Percentiles rank a stretch among this genome's conserved stretches.
These are phyloP conservation scores for Falco rusticolus DNA, from an alignment of 2,797 vertebrate genomes.

Conservation along the genomic window DNA sequence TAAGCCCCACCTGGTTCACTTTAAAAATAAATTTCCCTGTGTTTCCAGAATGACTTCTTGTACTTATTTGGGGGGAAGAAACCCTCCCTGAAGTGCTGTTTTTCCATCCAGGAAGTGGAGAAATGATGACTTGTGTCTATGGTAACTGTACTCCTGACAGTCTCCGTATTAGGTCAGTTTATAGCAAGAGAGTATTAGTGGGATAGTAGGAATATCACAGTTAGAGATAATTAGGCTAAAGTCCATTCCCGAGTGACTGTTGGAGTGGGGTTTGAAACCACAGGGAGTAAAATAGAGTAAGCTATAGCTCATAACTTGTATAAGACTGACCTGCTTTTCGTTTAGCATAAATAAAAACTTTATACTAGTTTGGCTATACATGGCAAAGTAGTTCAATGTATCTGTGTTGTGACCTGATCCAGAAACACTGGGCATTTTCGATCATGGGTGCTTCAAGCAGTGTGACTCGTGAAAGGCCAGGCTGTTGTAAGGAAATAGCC, in stretches of 20 bases:
- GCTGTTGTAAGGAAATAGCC: not conserved
- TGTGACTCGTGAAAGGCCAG: not conserved
- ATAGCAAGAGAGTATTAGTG: not conserved
- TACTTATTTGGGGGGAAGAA: not conserved
- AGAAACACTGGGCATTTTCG: not conserved
- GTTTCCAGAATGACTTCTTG: not conserved
- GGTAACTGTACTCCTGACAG: not conserved
- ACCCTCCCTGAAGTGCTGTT: not conserved
- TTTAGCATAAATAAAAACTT: not conserved
- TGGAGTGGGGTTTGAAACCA: not conserved
- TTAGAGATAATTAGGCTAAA: not conserved
- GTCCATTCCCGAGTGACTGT: not conserved
- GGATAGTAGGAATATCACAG: not conserved
- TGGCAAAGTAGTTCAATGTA: not conserved
- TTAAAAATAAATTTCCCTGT: not conserved
- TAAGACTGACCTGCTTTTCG: slow-evolving; percentile 35
- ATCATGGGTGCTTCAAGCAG: not conserved
- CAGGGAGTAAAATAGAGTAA: not conserved
- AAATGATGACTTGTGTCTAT: not conserved
- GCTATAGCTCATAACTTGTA: not conserved
- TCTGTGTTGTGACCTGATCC: not conserved
- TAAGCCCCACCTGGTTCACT: not conserved
- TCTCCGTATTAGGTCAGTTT: not conserved
- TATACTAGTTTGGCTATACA: not conserved
- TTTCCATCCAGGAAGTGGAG: not conserved